A percentile compares a stretch with the other conserved stretches of the same genome.
Conservation (phyloP, 2,113 vertebrate genomes). For the Myiozetetes cayanensis region DNA sequence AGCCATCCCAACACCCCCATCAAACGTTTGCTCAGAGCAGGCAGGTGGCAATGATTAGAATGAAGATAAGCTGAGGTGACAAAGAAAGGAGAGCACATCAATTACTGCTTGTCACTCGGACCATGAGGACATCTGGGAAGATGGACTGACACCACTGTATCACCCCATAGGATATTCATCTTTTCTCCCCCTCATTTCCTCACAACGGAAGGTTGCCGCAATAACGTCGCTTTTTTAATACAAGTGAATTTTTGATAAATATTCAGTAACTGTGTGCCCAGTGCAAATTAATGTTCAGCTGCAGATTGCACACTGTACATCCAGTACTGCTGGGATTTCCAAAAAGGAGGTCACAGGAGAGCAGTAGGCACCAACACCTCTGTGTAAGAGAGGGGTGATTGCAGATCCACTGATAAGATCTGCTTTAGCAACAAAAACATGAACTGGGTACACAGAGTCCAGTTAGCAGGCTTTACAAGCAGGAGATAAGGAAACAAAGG, state of each 20-base stretch:
- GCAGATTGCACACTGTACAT: background rate
- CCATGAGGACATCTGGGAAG: background rate
- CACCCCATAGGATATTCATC: background rate
- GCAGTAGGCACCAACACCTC: accelerated
- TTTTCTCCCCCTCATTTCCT: background rate
- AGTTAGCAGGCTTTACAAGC: background rate
- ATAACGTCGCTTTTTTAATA: background rate
- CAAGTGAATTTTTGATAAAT: background rate
- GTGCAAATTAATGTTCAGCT: background rate
- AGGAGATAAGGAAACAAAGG: background rate
- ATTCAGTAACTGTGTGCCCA: background rate
- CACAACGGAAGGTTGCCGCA: background rate
- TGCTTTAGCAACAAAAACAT: background rate
- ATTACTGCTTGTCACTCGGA: background rate
- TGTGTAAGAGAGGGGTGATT: background rate
- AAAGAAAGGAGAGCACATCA: background rate
- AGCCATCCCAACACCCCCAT: background rate
- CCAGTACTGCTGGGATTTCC: background rate
- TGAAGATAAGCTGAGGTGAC: background rate
- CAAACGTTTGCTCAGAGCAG: background rate
- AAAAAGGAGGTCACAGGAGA: background rate
- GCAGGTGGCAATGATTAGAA: background rate
- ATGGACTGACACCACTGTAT: background rate
- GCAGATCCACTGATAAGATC: background rate
- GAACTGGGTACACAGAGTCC: accelerated